A percentile compares a stretch with the other conserved stretches of the same genome.
These are phyloP conservation scores for Drosophila carrolli DNA, from an alignment of 1,140 invertebrate genomes.

Conservation along the genomic window DNA sequence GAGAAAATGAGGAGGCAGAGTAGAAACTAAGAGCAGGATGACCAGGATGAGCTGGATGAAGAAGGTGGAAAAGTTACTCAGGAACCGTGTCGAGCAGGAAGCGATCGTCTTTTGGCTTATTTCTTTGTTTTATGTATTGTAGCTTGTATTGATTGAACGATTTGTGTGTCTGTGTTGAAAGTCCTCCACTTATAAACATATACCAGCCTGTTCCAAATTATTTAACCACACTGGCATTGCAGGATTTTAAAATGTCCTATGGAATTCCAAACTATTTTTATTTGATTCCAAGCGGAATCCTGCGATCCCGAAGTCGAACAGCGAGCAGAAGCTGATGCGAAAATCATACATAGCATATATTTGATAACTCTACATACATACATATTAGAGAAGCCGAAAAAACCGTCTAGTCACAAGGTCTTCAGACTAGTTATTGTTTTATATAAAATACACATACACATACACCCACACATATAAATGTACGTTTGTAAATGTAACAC, in stretches of 20 bases:
- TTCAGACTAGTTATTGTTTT: conserved; percentile 83
- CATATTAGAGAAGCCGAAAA: conserved; percentile 62
- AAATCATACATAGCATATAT: conserved; percentile 33
- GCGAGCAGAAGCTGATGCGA: conserved; percentile 19
- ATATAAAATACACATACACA: conserved; percentile 64
- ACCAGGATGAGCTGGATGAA: conserved; percentile 9
- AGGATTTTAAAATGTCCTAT: conserved; percentile 10
- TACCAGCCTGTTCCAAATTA: conserved; percentile 22
- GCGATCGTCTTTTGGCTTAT: conserved; percentile 70
- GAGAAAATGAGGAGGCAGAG: conserved; percentile 15
- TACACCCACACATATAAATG: conserved; percentile 49
- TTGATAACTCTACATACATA: conserved; percentile 50
- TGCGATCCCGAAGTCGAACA: conserved; percentile 22
- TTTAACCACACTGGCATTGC: conserved; percentile 11
- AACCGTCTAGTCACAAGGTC: conserved; percentile 82
- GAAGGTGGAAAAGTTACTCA: conserved; percentile 70
- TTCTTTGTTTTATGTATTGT: conserved; percentile 76
- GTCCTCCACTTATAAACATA: conserved; percentile 23
- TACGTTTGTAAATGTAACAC: conserved; percentile 56
- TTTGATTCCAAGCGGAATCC: neutral
- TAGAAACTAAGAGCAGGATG: conserved; percentile 13
- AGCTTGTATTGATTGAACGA: conserved; percentile 54
- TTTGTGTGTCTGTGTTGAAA: conserved; percentile 64
- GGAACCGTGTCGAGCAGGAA: conserved; percentile 76
- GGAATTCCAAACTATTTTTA: conserved; percentile 5